phyloP scores from a whole-genome alignment of 1,140 invertebrate species.

The Elymnias hypermnestra region DNA sequence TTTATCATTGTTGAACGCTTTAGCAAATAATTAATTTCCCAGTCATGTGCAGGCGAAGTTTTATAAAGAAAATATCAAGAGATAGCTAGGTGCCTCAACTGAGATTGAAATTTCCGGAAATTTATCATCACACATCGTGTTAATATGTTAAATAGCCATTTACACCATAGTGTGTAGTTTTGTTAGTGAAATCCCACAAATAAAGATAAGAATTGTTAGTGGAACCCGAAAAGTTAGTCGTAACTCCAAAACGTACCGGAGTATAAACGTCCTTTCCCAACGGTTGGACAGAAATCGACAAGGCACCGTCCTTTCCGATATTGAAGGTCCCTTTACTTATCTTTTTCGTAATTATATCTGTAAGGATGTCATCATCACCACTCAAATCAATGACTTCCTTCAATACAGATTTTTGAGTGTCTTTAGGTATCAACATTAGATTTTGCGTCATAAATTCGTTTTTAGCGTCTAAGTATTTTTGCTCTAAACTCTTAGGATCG shows the following conservation, averaged over 20 bases:
- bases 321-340: conserved; percentile 51
- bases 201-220: conserved; percentile 26
- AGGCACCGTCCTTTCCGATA: conserved; percentile 58
- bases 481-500: conserved; percentile 58
- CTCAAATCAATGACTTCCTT: conserved; percentile 68
- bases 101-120: too few relatives aligned
- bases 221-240: conserved; percentile 32
- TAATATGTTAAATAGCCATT: background rate
- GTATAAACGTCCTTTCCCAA: conserved; percentile 44
- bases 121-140: too few relatives aligned
- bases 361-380: conserved; percentile 56
- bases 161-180: background rate
- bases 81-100: too few relatives aligned
- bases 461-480: conserved; percentile 71
- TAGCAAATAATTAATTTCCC: too few relatives aligned
- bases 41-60: too few relatives aligned
- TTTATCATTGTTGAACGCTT: too few relatives aligned
- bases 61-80: too few relatives aligned
- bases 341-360: conserved; percentile 51
- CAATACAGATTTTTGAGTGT: conserved; percentile 43
- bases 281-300: conserved; percentile 63
- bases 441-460: conserved; percentile 73
- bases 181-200: conserved; percentile 9
- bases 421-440: conserved; percentile 65
- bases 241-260: conserved; percentile 55